Conservation (phyloP, 2,888 invertebrate species). For the Eubasilissa splendida region DNA sequence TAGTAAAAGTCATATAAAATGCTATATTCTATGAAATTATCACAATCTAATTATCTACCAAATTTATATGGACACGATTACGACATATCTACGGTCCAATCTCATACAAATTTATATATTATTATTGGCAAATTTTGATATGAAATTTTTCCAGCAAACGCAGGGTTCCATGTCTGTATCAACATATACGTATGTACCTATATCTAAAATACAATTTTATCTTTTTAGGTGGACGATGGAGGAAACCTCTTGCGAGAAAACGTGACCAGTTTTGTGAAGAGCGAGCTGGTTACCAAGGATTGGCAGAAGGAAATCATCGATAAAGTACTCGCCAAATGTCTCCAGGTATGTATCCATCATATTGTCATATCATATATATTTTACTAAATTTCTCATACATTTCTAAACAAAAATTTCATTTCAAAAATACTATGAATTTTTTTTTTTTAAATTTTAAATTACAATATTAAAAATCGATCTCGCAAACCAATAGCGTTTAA, state of each 20-base stretch:
- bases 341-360: conserved; percentile 60
- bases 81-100: background rate
- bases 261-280: conserved; percentile 61
- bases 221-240: conserved; percentile 62
- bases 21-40: too few species aligned
- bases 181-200: background rate
- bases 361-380: background rate
- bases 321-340: conserved; percentile 62
- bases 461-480: too few species aligned
- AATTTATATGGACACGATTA: background rate
- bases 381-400: too few species aligned
- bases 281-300: conserved; percentile 60
- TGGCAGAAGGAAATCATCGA: conserved; percentile 63
- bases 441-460: too few species aligned
- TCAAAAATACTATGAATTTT: too few species aligned
- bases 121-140: background rate
- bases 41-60: too few species aligned
- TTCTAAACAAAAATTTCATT: too few species aligned
- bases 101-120: background rate
- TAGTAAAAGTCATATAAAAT: too few species aligned
- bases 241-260: conserved; percentile 63
- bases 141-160: background rate
- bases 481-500: too few species aligned
- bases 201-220: conserved; percentile 8
- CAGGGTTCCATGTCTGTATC: background rate